A percentile compares a stretch with the other conserved stretches of the same genome.
phyloP scores from a whole-genome alignment of 1,140 invertebrate species.

The Drosophila pandora region DNA sequence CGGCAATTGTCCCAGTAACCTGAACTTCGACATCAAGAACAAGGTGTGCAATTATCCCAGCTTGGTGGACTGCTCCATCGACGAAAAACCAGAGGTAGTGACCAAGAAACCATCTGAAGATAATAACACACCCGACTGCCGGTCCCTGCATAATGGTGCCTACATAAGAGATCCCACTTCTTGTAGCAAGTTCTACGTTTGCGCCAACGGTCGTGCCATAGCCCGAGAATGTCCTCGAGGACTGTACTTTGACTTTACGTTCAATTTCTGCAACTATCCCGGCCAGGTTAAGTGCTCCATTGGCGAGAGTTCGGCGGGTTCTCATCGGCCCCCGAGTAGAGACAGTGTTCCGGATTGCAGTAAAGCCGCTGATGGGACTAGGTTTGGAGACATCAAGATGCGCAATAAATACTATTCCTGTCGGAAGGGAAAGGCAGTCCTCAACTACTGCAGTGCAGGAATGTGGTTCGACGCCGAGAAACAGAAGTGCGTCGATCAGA shows the following conservation, averaged over 20 bases:
- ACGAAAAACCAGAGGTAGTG: background rate
- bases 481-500: slow-evolving; percentile 32
- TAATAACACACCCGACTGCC: slow-evolving; percentile 22
- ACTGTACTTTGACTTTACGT: slow-evolving; percentile 43
- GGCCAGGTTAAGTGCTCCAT: slow-evolving; percentile 37
- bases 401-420: slow-evolving; percentile 60
- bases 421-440: slow-evolving; percentile 18
- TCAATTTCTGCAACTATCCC: slow-evolving; percentile 45
- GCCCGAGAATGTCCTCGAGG: slow-evolving; percentile 48
- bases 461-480: slow-evolving; percentile 47
- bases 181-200: slow-evolving; percentile 59
- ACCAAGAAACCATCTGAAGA: background rate
- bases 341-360: slow-evolving; percentile 19
- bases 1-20: slow-evolving; percentile 35
- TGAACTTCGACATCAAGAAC: slow-evolving; percentile 53
- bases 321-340: background rate
- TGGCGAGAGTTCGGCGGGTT: background rate
- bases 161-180: slow-evolving; percentile 42
- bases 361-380: slow-evolving; percentile 11
- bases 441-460: slow-evolving; percentile 51
- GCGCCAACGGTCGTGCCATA: slow-evolving; percentile 46
- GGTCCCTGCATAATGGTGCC: slow-evolving; percentile 25
- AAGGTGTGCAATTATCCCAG: slow-evolving; percentile 58
- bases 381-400: slow-evolving; percentile 26
- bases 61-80: slow-evolving; percentile 46